These are phyloP conservation scores for Anolis carolinensis DNA, from an alignment of 2,113 vertebrate genomes.

Conservation along the genomic window DNA sequence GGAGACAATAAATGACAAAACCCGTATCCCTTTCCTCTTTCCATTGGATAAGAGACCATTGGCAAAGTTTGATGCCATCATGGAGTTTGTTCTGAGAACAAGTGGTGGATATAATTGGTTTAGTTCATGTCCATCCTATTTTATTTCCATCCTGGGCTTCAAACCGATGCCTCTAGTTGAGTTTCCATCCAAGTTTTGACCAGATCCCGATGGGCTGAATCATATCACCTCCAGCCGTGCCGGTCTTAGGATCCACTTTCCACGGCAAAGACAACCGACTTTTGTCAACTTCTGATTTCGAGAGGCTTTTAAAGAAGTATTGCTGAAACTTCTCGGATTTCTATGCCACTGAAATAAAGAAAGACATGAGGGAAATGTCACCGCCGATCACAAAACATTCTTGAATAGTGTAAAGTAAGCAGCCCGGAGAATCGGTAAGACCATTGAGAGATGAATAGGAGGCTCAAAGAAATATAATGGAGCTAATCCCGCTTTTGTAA, in stretches of 20 bases:
- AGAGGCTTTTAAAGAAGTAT: neutral
- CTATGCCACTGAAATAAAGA: neutral
- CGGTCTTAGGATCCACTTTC: too few relatives aligned
- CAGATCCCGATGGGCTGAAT: neutral
- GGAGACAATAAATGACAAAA: too few relatives aligned
- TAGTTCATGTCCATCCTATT: neutral
- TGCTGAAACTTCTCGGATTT: neutral
- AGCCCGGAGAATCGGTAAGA: neutral
- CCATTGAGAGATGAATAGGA: neutral
- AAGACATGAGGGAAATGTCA: neutral
- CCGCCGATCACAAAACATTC: neutral
- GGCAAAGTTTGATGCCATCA: too few relatives aligned
- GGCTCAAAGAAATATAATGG: neutral
- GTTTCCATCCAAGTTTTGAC: neutral
- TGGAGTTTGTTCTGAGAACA: too few relatives aligned
- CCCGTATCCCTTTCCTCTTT: too few relatives aligned
- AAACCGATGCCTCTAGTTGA: neutral
- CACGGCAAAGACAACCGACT: neutral
- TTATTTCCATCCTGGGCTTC: neutral
- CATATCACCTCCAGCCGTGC: neutral
- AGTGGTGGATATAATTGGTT: neutral
- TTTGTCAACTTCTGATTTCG: neutral
- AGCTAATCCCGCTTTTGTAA: constrained; percentile 2
- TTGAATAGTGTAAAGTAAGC: neutral
- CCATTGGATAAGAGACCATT: too few relatives aligned